Base-by-base conservation (phyloP, 2,113 vertebrate species). In the Suricata suricatta region DNA sequence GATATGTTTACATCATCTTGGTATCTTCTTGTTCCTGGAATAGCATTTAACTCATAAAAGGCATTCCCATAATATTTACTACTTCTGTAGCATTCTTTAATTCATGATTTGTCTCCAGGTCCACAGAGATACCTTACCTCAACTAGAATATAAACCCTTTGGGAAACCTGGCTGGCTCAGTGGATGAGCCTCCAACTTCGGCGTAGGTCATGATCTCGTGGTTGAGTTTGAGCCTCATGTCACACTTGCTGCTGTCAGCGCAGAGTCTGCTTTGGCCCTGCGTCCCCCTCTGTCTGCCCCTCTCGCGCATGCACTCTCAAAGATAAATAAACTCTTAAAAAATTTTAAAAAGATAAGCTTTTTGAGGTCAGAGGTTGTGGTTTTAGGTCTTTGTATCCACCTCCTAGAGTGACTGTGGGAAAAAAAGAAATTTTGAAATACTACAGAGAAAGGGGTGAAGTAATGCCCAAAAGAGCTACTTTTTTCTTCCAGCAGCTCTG, bases 361-460 rank as follows among this genome's bases (percentile, higher is more conserved):
- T 69, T 87, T 71, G 31, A 90, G 31, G 25, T 87, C 44, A 95
- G 19, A 23, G 76, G 38, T 2, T 27, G 44, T 17, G 4, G 23
- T 69, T 68, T 83, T 68, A 60, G 66, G 33, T 60, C 21, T 88
- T 74, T 79, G 15, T 60, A 68, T 54, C 3, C 29, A 92, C 10
- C 16, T 95, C 23, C 90, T 33, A 80, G 10, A 52, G n/a, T 60
- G 11, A 68, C 9, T 54, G 3, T 14, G 14, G 54, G 52, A 17
- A 80, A 79, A 84, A 77, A 91, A 44, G 4, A 82, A 79, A 44
- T 95, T 82, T 52, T 60, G 71, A 95, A 86, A 92, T 57, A 72
- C 33, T 50, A 35, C 54, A 63, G 52, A 76, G 16, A 47, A 5
- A 88, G 6, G 8, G 15, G 19, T 87, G 80, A 79, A 74, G 3